Evolutionary conservation across 2,797 vertebrate species (phyloP), one percentile per base, ranked within the genome.

Genomic region (Sebastes matsubarae): DNA sequence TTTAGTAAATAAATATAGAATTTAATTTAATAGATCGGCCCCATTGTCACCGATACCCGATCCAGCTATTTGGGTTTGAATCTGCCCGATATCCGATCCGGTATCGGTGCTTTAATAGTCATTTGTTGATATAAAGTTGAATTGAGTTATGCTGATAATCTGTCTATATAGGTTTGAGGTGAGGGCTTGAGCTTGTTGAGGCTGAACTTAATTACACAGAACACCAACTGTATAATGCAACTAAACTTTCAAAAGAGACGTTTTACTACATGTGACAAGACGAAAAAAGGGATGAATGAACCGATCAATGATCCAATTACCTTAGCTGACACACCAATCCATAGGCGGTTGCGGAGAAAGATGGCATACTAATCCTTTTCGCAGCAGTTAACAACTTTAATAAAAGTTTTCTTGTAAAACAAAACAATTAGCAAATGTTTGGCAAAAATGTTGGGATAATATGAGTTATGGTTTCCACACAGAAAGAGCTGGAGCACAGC

Each of bases 261-360:
- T 87, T 90, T 87, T 77, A 75, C 86, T 38, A 52, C 68, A 82
- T 74, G 77, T 88, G 81, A 89, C 82, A 85, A 78, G 86, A 82
- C 72, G 34, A 85, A 90, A 90, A 88, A 79, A 82, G 79, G 88
- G 83, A 87, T 86, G 87, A 74, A 79, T 75, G 84, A 81, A 72
- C 84, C 82, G 83, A 93, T 92, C 90, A 84, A 94, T 94, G 88
- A 91, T 91, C 86, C 93, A 92, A 93, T 93, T 92, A 92, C 87
- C 81, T 80, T 22, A 27, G 81, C 86, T 89, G 93, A 87, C 91
- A 88, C 79, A 58, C 72, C 82, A 83, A 94, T 93, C 92, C 74
- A 94, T 93, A 79, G 74, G 77, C 83, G 54, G 73, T 59, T 59
- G 70, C 54, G 46, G 72, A 81, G 86, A 87, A 89, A 92, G 86